These are phyloP conservation scores for Eurytoma californica DNA, from an alignment of 2,888 invertebrate genomes.

Conservation along the genomic window DNA sequence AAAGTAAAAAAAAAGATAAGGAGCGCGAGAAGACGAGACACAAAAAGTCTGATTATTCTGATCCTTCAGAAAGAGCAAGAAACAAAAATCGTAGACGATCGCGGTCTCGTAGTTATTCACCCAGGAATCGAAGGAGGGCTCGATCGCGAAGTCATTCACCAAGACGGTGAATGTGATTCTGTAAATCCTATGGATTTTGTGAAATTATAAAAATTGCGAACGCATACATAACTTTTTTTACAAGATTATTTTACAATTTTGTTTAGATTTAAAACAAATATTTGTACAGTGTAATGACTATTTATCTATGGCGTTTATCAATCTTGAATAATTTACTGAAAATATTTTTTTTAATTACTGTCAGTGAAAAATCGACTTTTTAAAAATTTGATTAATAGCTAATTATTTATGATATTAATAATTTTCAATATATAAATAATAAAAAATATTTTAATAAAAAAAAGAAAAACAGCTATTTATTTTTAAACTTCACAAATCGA, in stretches of 20 bases:
- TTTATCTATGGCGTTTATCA: conserved; percentile 9
- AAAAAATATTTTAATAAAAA: conserved; percentile 45
- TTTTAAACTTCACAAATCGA: background rate
- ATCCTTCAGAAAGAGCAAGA: conserved; percentile 77
- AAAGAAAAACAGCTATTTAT: background rate
- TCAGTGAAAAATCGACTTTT: background rate
- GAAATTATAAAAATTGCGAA: conserved; percentile 53
- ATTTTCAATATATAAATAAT: background rate
- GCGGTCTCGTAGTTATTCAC: conserved; percentile 55
- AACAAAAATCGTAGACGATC: conserved; percentile 68
- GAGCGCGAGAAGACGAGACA: conserved; percentile 78
- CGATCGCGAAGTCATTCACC: conserved; percentile 55
- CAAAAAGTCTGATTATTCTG: conserved; percentile 71
- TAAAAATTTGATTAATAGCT: background rate
- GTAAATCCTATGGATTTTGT: conserved; percentile 55
- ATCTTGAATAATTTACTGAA: no score
- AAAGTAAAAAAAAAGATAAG: conserved; percentile 79
- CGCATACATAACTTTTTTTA: conserved; percentile 46
- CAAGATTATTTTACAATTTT: conserved; percentile 27
- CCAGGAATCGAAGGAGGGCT: conserved; percentile 59
- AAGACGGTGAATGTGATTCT: conserved; percentile 35
- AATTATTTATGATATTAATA: background rate
- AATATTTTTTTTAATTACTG: no score
- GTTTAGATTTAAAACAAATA: conserved; percentile 13
- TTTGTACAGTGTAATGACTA: conserved; percentile 37